Evolutionary conservation across 2,113 vertebrate species (phyloP).

Genomic region (Perca schrenkii): DNA sequence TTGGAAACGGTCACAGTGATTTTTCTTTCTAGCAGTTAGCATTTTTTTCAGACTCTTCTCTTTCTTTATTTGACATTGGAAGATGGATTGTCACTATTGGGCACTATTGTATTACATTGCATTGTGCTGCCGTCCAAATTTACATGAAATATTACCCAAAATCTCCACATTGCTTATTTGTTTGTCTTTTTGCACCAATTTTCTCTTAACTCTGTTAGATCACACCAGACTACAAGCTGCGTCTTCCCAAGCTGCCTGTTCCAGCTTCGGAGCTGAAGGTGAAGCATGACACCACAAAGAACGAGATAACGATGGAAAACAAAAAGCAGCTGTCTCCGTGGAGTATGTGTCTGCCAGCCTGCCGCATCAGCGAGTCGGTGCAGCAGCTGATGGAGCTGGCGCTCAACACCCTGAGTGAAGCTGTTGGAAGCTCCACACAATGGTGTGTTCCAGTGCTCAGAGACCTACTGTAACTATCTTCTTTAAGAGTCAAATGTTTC

Average conservation of each 20-base stretch:
- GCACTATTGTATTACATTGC: not conserved
- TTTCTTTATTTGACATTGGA: no score
- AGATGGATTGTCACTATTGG: no score
- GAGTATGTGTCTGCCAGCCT: constrained; percentile 89
- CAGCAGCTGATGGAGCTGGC: constrained; percentile 93
- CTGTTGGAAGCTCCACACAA: constrained; percentile 89
- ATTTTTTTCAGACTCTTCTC: no score
- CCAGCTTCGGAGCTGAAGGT: constrained; percentile 70
- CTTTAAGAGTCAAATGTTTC: not conserved
- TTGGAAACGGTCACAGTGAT: not conserved
- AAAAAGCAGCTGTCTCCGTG: constrained; percentile 83
- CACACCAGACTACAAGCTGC: constrained; percentile 84
- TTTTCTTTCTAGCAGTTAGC: no score
- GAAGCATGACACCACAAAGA: constrained; percentile 39
- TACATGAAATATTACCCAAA: not conserved
- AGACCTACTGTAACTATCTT: not conserved
- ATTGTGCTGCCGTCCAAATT: not conserved
- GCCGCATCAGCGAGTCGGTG: constrained; percentile 93
- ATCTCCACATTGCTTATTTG: not conserved
- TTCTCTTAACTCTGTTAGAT: constrained; percentile 82
- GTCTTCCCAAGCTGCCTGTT: constrained; percentile 85
- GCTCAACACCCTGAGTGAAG: constrained; percentile 91
- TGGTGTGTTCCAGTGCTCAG: constrained; percentile 82
- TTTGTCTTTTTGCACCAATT: not conserved
- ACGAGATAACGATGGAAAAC: constrained; percentile 78